phyloP scores from a whole-genome alignment of 2,888 invertebrate genomes.

The Tiliacea citrago region DNA sequence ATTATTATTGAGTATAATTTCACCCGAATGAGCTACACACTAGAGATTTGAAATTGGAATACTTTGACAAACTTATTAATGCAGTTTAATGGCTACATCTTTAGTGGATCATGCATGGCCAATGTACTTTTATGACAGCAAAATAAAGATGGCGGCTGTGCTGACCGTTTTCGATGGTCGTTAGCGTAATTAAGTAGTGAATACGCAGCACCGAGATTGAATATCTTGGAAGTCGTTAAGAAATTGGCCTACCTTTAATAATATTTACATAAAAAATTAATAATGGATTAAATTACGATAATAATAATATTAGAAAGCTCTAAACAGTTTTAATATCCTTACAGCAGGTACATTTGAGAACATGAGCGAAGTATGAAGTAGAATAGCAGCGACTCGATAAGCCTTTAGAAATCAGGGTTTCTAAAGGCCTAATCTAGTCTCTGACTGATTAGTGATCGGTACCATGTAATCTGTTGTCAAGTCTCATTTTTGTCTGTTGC shows the following conservation, averaged over 20 bases:
- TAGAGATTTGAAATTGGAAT: conserved; percentile 63
- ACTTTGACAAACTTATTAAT: conserved; percentile 60
- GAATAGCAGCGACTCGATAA: background rate
- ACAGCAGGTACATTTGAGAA: background rate
- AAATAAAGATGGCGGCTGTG: conserved; percentile 54
- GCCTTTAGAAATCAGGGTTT: background rate
- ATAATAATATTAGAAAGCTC: conserved; percentile 41
- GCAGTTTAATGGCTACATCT: conserved; percentile 36
- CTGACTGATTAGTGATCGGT: background rate
- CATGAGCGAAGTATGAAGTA: background rate
- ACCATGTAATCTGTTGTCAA: background rate
- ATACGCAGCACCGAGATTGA: conserved; percentile 58
- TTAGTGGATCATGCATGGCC: background rate
- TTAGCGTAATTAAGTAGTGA: conserved; percentile 69
- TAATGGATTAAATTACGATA: conserved; percentile 21
- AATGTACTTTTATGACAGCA: conserved; percentile 38
- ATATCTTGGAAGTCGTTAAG: conserved; percentile 51
- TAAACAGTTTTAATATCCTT: conserved; percentile 11
- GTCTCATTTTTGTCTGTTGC: conserved; percentile 4
- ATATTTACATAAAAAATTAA: conserved; percentile 45
- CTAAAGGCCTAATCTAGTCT: conserved; percentile 3
- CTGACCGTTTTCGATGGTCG: conserved; percentile 56
- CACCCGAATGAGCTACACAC: conserved; percentile 56
- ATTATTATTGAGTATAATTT: conserved; percentile 67
- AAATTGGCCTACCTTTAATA: conserved; percentile 19